phyloP scores from a whole-genome alignment of 2,113 vertebrate species.

The Paradisaea rubra region DNA sequence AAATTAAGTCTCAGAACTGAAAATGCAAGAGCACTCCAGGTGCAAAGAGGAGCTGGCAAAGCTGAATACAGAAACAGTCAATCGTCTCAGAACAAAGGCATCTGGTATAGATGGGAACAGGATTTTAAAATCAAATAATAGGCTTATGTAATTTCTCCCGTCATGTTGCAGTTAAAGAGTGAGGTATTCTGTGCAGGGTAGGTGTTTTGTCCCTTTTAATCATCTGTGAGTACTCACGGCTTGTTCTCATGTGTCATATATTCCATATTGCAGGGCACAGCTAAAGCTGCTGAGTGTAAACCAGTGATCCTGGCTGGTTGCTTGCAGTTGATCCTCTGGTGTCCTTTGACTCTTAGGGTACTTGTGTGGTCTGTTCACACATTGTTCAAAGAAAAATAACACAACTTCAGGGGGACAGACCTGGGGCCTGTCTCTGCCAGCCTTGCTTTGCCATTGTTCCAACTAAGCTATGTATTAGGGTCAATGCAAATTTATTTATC shows the following conservation, averaged over 20 bases:
- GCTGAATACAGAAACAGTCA: background rate
- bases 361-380: background rate
- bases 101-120: background rate
- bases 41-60: background rate
- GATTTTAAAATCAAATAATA: background rate
- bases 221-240: background rate
- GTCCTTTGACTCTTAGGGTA: background rate
- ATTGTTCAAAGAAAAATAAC: background rate
- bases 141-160: background rate
- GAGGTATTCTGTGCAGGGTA: background rate
- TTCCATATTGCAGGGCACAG: background rate
- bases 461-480: background rate
- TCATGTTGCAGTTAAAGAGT: background rate
- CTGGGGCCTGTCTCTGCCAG: background rate
- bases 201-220: background rate
- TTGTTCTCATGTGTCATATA: background rate
- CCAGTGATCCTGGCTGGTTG: background rate
- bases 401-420: background rate
- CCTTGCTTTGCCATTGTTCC: background rate
- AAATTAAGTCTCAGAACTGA: background rate
- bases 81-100: background rate
- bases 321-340: background rate
- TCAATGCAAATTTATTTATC: background rate
- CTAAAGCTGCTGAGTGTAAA: background rate
- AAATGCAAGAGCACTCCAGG: background rate